Evolutionary conservation across 2,888 invertebrate species (phyloP), one percentile per base, ranked within the genome.

Genomic region (Hipparchia semele): DNA sequence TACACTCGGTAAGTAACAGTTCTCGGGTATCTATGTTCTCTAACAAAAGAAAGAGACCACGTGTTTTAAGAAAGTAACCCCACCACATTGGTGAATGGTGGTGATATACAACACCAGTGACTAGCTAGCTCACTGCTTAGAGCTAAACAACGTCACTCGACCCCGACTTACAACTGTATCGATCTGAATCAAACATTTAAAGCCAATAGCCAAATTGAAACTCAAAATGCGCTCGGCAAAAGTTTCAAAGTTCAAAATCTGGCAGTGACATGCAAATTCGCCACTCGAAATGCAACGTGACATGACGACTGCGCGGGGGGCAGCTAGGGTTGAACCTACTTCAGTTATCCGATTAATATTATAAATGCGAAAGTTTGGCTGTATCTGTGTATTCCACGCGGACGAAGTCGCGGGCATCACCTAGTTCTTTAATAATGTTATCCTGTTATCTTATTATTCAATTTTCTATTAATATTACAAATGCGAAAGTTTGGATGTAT

Each of bases 271-370:
- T 90, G 91, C 87, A 90, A 91, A 91, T 91, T 88, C 86, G 86
- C 90, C 88, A 87, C 84, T 91, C 87, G 87, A 89, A 90, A 87
- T 90, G 90, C 90, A 90, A 88, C 87, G 86, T 88, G 90, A 90
- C 87, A 86, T 88, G 90, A 90, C 87, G 85, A 89, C 89, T 88
- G 85, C 85, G 84, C 86, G 81, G 83, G 84, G 80, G 81, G 80
- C 8, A 80, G 79, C 78, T 65, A 65, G 65, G 65, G 65, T 53
- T 65, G 65, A 6, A 53, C 76, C 60, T 59, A 23, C 23, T 23
- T 23, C 23, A 23, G 23, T 23, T 23, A 23, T 23, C 23, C 23
- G 23, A 9, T 8, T 7, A 62, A 33, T 10, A 12, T 60, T 33
- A 39, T 39, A 39, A 4, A 39, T 2, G 2, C 39, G 39, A 39